Evolutionary conservation across 2,797 vertebrate species (phyloP).

Genomic region (Channallabes apus): DNA sequence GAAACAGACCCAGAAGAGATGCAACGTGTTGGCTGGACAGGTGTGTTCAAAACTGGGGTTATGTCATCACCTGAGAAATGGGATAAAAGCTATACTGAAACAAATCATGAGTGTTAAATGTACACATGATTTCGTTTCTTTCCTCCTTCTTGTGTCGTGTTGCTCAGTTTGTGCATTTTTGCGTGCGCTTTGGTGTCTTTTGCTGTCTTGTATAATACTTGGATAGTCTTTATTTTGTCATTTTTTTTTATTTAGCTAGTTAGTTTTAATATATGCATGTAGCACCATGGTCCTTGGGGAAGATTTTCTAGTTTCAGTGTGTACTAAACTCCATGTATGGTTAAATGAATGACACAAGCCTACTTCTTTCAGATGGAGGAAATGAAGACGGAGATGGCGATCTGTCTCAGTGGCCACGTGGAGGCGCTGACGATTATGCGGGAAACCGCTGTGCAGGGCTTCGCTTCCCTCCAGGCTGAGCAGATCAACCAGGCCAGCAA

Average conservation of each 20-base stretch:
- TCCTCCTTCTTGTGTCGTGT: too few species aligned
- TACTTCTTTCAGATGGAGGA: constrained; percentile 75
- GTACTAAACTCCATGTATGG: too few species aligned
- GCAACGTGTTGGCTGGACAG: constrained; percentile 72
- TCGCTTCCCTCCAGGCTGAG: constrained; percentile 73
- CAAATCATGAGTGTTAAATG: background rate
- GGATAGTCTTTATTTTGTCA: too few species aligned
- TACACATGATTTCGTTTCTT: background rate
- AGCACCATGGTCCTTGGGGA: too few species aligned
- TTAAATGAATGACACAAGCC: too few species aligned
- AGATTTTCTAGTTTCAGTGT: too few species aligned
- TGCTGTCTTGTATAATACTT: too few species aligned
- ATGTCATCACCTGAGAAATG: background rate
- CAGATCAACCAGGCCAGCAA: constrained; percentile 67
- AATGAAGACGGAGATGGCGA: constrained; percentile 77
- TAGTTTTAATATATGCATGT: too few species aligned
- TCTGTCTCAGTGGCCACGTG: constrained; percentile 71
- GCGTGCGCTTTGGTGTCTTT: too few species aligned
- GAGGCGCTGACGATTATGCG: constrained; percentile 69
- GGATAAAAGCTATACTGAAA: background rate
- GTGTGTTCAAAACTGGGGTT: constrained; percentile 47
- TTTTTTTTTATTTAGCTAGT: too few species aligned
- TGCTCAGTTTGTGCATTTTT: too few species aligned
- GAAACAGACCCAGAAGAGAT: constrained; percentile 73
- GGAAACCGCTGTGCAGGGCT: constrained; percentile 62